phyloP scores from a whole-genome alignment of 92 coral and sea anemone genomes.

The Isaurus tuberculatus region DNA sequence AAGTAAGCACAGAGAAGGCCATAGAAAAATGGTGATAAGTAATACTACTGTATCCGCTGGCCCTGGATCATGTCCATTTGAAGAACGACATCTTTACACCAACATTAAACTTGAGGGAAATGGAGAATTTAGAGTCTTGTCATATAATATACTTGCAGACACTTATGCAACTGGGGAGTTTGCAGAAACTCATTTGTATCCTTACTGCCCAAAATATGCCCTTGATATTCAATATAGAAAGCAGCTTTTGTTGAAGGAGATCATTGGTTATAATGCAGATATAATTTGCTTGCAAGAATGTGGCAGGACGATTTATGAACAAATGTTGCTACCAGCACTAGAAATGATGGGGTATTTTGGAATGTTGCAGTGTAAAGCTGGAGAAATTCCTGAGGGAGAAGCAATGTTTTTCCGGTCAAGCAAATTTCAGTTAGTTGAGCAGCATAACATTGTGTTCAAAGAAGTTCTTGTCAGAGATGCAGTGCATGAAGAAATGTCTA shows the following conservation, averaged over 20 bases:
- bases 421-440: slow-evolving; percentile 78
- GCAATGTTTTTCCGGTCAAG: slow-evolving; percentile 75
- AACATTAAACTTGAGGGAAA: slow-evolving; percentile 54
- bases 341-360: slow-evolving; percentile 80
- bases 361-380: slow-evolving; percentile 79
- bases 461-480: slow-evolving; percentile 73
- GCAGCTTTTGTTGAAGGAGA: slow-evolving; percentile 87
- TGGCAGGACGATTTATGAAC: slow-evolving; percentile 70
- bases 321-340: slow-evolving; percentile 75
- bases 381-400: slow-evolving; percentile 94
- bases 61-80: slow-evolving; percentile 90
- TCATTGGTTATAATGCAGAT: slow-evolving; percentile 93
- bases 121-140: slow-evolving; percentile 71
- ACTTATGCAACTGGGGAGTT: slow-evolving; percentile 84
- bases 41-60: slow-evolving; percentile 74
- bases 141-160: slow-evolving; percentile 94
- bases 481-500: slow-evolving; percentile 64
- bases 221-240: slow-evolving; percentile 87
- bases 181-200: slow-evolving; percentile 72
- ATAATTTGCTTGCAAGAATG: slow-evolving; percentile 95
- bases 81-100: slow-evolving; percentile 85
- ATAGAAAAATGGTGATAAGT: slow-evolving; percentile 64
- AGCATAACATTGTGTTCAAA: slow-evolving; percentile 70
- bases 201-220: slow-evolving; percentile 93
- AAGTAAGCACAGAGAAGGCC: slow-evolving; percentile 57